Percentiles rank a stretch among this genome's conserved stretches.
Evolutionary conservation across 2,888 invertebrate species (phyloP).

Genomic region (Lepidocyrtoides sp.): DNA sequence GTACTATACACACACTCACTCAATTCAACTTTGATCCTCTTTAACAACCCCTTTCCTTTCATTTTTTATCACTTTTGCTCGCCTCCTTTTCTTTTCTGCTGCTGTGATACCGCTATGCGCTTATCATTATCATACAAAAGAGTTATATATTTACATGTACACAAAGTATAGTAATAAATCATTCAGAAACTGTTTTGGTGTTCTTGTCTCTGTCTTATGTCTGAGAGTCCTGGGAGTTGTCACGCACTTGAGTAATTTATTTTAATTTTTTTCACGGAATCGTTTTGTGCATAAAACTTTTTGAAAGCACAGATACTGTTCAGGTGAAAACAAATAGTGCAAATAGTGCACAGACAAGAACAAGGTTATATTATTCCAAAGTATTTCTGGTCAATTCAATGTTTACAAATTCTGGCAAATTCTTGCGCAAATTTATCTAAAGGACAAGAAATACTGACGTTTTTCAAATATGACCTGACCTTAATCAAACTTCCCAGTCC

Average conservation of each 20-base stretch:
- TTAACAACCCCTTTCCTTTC: constrained; percentile 62
- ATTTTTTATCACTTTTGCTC: constrained; percentile 42
- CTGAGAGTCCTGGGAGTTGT: constrained; percentile 43
- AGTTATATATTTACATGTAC: constrained; percentile 12
- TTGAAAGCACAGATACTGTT: constrained; percentile 2
- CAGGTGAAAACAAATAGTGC: neutral
- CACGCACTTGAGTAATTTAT: constrained; percentile 62
- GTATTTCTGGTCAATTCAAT: no score
- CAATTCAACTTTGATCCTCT: constrained; percentile 10
- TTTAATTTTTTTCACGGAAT: constrained; percentile 54
- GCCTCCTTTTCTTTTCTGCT: neutral
- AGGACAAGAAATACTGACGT: no score
- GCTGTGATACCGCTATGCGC: neutral
- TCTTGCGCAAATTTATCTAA: no score
- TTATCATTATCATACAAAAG: neutral
- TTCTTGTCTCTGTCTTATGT: constrained; percentile 64
- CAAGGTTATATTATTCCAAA: no score
- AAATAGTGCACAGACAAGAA: neutral
- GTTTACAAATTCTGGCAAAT: no score
- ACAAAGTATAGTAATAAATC: constrained; percentile 58
- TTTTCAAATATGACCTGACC: no score
- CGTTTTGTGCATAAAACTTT: neutral
- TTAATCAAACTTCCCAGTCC: no score
- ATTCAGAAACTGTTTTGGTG: constrained; percentile 65
- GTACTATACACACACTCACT: neutral